phyloP scores from a whole-genome alignment of 2,888 invertebrate genomes.

The Polietes domitor region DNA sequence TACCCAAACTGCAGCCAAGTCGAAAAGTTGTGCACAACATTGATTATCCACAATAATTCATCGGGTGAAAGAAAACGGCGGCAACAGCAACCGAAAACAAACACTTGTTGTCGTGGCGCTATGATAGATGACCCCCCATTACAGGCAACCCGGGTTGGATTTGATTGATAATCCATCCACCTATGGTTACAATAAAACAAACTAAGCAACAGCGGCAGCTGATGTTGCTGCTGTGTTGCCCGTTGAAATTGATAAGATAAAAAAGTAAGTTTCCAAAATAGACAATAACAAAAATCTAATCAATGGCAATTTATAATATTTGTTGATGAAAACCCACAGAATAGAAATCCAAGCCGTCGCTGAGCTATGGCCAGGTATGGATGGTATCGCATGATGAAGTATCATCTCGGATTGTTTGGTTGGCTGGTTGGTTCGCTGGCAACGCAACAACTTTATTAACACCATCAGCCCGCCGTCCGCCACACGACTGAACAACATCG shows the following conservation, averaged over 20 bases:
- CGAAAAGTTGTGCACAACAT: neutral
- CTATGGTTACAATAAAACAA: constrained; percentile 32
- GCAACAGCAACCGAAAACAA: neutral
- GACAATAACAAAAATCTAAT: constrained; percentile 48
- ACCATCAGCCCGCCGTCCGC: neutral
- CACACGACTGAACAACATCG: neutral
- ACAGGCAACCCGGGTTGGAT: constrained; percentile 18
- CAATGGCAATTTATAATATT: constrained; percentile 53
- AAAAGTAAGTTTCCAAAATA: constrained; percentile 37
- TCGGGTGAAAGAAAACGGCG: neutral
- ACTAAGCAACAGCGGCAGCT: constrained; percentile 43
- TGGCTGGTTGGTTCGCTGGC: neutral
- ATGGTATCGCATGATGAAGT: constrained; percentile 9
- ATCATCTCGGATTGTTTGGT: constrained; percentile 6
- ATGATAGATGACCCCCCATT: constrained; percentile 59
- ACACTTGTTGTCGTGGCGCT: constrained; percentile 44
- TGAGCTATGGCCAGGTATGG: neutral
- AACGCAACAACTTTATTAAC: constrained; percentile 28
- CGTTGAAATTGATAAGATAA: constrained; percentile 53
- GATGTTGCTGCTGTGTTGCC: neutral
- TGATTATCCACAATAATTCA: neutral
- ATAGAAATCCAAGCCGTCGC: constrained; percentile 11
- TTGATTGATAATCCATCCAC: constrained; percentile 63
- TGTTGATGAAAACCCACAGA: constrained; percentile 8
- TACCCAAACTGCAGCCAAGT: neutral